Conservation (phyloP, 2,113 vertebrate genomes). For the Terrapene triunguis region DNA sequence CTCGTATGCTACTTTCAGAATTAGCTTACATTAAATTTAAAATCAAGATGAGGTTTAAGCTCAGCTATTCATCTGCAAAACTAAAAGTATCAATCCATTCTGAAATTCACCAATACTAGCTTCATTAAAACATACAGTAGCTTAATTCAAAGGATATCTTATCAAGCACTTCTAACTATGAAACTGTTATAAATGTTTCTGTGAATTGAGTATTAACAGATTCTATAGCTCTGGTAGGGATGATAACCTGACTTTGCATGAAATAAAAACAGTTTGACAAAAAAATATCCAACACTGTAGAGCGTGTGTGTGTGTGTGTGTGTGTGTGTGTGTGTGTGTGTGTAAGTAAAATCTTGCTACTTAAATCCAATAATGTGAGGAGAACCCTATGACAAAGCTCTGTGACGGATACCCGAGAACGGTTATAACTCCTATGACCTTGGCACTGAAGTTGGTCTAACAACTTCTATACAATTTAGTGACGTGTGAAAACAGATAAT, state of each 20-base stretch:
- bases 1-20: neutral
- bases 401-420: conserved; percentile 65
- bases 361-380: conserved; percentile 28
- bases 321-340: conserved; percentile 3
- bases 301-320: neutral
- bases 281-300: neutral
- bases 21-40: neutral
- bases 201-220: neutral
- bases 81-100: neutral
- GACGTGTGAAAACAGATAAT: conserved; percentile 79
- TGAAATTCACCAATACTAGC: conserved; percentile 11
- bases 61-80: neutral
- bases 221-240: neutral
- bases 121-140: neutral
- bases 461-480: conserved; percentile 78
- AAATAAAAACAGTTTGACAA: neutral
- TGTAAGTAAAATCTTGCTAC: conserved; percentile 10
- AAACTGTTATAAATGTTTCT: neutral
- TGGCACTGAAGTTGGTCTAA: conserved; percentile 76
- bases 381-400: conserved; percentile 50
- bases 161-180: neutral
- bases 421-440: conserved; percentile 73
- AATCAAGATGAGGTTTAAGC: conserved; percentile 25
- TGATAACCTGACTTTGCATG: neutral
- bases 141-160: neutral